These are phyloP conservation scores for Lepeophtheirus nordmannii DNA, from an alignment of 2,888 invertebrate genomes.

Conservation along the genomic window DNA sequence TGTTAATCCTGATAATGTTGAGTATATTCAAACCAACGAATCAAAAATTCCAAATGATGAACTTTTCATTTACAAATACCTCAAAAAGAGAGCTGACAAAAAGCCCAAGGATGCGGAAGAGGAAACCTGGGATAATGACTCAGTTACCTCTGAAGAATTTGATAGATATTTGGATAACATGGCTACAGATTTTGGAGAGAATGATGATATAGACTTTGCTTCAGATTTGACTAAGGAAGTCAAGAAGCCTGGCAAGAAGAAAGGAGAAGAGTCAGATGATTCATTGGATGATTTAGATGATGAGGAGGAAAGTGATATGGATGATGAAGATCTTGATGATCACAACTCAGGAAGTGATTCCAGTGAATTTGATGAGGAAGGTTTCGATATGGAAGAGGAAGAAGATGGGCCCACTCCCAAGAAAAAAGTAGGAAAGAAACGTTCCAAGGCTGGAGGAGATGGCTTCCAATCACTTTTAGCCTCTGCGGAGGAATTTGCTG, in stretches of 20 bases:
- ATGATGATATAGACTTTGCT: slow-evolving; percentile 25
- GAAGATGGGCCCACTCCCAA: not conserved
- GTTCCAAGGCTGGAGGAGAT: slow-evolving; percentile 46
- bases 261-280: slow-evolving; percentile 29
- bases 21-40: not conserved
- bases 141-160: slow-evolving; percentile 9
- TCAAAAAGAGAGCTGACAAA: slow-evolving; percentile 22
- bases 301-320: slow-evolving; percentile 27
- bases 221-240: not conserved
- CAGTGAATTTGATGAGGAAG: slow-evolving; percentile 27
- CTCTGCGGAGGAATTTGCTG: slow-evolving; percentile 74
- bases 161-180: slow-evolving; percentile 12
- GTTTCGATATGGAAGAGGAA: slow-evolving; percentile 9
- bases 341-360: not conserved
- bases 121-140: slow-evolving; percentile 23
- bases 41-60: slow-evolving; percentile 7
- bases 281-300: slow-evolving; percentile 31
- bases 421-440: slow-evolving; percentile 12
- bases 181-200: slow-evolving; percentile 26
- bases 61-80: slow-evolving; percentile 21
- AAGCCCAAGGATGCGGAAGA: slow-evolving; percentile 29
- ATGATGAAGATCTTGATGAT: slow-evolving; percentile 26
- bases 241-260: not conserved
- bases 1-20: slow-evolving; percentile 2
- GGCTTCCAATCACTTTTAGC: slow-evolving; percentile 46